phyloP scores from a whole-genome alignment of 2,888 invertebrate species.

The Meganola albula region DNA sequence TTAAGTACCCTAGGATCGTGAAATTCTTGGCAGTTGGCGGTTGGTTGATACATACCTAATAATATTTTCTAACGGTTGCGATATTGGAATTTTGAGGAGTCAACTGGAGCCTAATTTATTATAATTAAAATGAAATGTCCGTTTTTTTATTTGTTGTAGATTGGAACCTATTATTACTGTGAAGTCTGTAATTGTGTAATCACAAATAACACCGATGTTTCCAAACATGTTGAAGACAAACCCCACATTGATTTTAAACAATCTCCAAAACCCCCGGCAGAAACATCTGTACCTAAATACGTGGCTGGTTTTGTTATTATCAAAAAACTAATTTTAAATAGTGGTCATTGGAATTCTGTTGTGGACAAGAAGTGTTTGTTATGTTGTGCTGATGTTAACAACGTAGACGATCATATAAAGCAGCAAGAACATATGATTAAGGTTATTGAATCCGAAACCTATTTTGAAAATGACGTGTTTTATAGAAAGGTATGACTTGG shows the following conservation, averaged over 20 bases:
- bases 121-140: not conserved
- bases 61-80: too few species aligned
- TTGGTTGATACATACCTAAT: too few species aligned
- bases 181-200: conserved; percentile 40
- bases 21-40: too few species aligned
- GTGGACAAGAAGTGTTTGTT: conserved; percentile 35
- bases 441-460: conserved; percentile 34
- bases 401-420: conserved; percentile 29
- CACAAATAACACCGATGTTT: conserved; percentile 18
- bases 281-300: conserved; percentile 21
- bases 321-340: conserved; percentile 30
- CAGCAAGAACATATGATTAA: conserved; percentile 37
- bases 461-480: conserved; percentile 21
- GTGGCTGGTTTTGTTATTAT: conserved; percentile 29
- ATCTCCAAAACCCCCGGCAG: conserved; percentile 16
- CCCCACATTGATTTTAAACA: conserved; percentile 34
- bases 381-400: conserved; percentile 29
- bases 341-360: conserved; percentile 45
- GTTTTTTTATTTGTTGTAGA: conserved; percentile 31
- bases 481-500: conserved; percentile 38
- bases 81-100: too few species aligned
- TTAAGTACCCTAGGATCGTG: too few species aligned
- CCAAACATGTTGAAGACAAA: conserved; percentile 33
- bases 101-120: too few species aligned
- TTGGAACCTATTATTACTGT: conserved; percentile 42